Percentiles rank a stretch among this genome's conserved stretches.
phyloP scores from a whole-genome alignment of 2,888 invertebrate genomes.

The Apamea sordens region DNA sequence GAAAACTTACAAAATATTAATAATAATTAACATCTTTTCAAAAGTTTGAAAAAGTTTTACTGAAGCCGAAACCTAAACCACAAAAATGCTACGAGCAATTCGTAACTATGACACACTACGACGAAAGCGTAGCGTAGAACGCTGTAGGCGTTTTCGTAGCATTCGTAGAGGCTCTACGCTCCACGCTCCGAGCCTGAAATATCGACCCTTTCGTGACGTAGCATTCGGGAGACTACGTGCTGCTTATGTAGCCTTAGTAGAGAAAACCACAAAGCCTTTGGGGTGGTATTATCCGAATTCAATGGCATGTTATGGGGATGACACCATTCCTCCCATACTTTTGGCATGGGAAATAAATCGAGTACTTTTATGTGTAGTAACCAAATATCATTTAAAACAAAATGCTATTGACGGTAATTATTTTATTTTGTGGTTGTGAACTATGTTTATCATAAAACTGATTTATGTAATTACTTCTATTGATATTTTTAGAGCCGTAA shows the following conservation, averaged over 20 bases:
- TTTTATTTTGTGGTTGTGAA: neutral
- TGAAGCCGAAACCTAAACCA: neutral
- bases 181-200: conserved; percentile 45
- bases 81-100: conserved; percentile 41
- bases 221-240: conserved; percentile 44
- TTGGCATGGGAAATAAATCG: conserved; percentile 10
- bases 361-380: neutral
- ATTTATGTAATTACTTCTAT: neutral
- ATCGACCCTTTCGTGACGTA: conserved; percentile 52
- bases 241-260: conserved; percentile 73
- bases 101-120: conserved; percentile 26
- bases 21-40: neutral
- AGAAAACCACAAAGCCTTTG: conserved; percentile 75
- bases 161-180: conserved; percentile 50
- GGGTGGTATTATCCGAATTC: conserved; percentile 70
- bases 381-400: neutral
- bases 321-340: conserved; percentile 20
- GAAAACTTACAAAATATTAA: neutral
- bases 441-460: neutral
- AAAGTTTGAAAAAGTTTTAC: neutral
- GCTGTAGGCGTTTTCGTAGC: conserved; percentile 65
- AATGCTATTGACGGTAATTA: neutral
- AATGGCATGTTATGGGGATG: conserved; percentile 54
- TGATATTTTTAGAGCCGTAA: neutral
- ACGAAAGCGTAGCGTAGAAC: conserved; percentile 50